phyloP scores from a whole-genome alignment of 1,140 invertebrate species.

The Microplitis mediator region DNA sequence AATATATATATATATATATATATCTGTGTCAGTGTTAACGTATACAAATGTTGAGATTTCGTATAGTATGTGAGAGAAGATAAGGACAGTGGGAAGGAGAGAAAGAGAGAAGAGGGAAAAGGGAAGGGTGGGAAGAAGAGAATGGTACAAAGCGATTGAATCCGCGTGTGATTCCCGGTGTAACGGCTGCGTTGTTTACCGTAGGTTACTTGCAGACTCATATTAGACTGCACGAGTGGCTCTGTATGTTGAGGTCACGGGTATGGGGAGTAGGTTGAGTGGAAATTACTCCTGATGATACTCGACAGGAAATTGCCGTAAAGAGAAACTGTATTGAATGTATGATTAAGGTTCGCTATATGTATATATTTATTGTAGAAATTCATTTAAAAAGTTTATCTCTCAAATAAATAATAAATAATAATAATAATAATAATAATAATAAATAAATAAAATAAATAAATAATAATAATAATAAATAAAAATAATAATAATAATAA shows the following conservation, averaged over 20 bases:
- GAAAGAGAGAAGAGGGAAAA: neutral
- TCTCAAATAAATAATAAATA: no score
- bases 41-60: neutral
- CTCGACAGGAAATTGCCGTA: neutral
- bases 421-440: no score
- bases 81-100: no score
- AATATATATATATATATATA: neutral
- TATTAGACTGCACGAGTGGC: neutral
- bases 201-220: neutral
- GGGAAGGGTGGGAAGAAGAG: no score
- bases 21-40: neutral
- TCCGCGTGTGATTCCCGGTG: neutral
- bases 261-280: neutral
- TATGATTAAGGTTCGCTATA: neutral
- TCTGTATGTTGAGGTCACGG: neutral
- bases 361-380: no score
- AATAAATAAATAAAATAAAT: no score
- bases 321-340: neutral
- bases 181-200: slow-evolving; percentile 18
- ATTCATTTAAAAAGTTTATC: no score
- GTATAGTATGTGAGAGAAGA: neutral
- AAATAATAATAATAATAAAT: no score
- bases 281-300: neutral
- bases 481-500: no score
- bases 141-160: neutral